A percentile compares a stretch with the other conserved stretches of the same genome.
Conservation (phyloP, 2,888 invertebrate genomes). For the Atherix ibis region DNA sequence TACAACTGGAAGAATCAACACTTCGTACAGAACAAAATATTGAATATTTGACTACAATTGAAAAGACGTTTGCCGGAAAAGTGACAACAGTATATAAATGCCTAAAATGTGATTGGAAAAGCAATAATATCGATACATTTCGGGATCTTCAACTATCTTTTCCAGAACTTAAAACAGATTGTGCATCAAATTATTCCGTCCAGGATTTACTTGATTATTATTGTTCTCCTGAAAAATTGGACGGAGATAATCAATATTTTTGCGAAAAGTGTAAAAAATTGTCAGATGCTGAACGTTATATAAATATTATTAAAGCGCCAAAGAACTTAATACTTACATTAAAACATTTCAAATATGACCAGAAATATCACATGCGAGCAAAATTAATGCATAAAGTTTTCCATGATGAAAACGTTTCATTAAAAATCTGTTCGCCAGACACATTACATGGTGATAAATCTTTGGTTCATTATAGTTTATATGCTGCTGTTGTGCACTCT, state of each 20-base stretch:
- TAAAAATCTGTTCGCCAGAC: constrained; percentile 33
- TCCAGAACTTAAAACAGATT: constrained; percentile 35
- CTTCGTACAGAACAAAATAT: too few relatives aligned
- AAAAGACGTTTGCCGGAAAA: constrained; percentile 62
- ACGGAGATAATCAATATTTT: constrained; percentile 68
- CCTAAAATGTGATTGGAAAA: constrained; percentile 51
- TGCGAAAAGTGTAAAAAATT: constrained; percentile 60
- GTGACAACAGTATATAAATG: constrained; percentile 60
- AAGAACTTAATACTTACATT: constrained; percentile 63
- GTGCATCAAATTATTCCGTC: constrained; percentile 39
- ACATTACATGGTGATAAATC: constrained; percentile 21
- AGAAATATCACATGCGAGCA: constrained; percentile 54
- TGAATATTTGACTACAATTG: constrained; percentile 26
- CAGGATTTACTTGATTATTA: constrained; percentile 64
- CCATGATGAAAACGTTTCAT: constrained; percentile 39
- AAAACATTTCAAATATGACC: constrained; percentile 63
- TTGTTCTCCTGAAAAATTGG: constrained; percentile 57
- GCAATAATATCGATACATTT: constrained; percentile 61
- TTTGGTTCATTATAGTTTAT: constrained; percentile 47
- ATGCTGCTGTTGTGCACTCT: constrained; percentile 71
- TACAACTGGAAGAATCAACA: too few relatives aligned
- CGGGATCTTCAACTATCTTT: constrained; percentile 66
- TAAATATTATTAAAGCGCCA: constrained; percentile 55
- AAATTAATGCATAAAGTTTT: constrained; percentile 58
- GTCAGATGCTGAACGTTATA: constrained; percentile 59